Percentiles rank a stretch among this genome's conserved stretches.
Evolutionary conservation across 2,113 vertebrate genomes (phyloP).

Genomic region (Narcine bancroftii): DNA sequence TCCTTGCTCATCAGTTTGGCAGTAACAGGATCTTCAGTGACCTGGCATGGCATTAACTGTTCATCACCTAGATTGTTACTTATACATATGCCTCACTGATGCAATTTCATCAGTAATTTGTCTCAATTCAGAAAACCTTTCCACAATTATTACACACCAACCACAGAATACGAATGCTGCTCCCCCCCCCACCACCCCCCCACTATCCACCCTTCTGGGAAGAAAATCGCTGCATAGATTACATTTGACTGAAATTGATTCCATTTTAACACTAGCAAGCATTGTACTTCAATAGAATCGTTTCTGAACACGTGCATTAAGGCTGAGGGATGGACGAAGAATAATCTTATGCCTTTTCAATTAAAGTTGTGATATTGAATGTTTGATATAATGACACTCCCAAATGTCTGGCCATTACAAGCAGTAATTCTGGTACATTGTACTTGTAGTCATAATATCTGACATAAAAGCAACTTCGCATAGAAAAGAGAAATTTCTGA

Average conservation of each 20-base stretch:
- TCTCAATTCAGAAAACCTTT: neutral
- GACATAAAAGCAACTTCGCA: neutral
- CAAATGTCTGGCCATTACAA: conserved; percentile 1
- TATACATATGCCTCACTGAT: neutral
- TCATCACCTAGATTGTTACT: conserved; percentile 7
- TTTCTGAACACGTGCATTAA: conserved; percentile 3
- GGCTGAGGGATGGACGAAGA: neutral
- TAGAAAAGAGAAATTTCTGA: neutral
- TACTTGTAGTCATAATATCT: neutral
- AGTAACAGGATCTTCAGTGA: neutral
- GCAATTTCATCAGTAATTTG: neutral
- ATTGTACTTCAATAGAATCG: neutral
- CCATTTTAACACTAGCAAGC: neutral
- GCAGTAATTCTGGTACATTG: neutral
- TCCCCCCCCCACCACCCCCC: neutral
- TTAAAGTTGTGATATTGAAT: neutral
- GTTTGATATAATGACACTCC: neutral
- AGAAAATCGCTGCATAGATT: neutral
- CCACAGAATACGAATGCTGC: neutral
- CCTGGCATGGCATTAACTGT: neutral
- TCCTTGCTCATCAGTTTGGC: neutral
- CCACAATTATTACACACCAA: neutral
- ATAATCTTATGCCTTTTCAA: neutral
- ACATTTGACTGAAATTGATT: neutral
- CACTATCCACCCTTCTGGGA: neutral